A percentile compares a stretch with the other conserved stretches of the same genome.
Evolutionary conservation across 2,888 invertebrate species (phyloP).

Genomic region (Trypoxylon attenuatum): DNA sequence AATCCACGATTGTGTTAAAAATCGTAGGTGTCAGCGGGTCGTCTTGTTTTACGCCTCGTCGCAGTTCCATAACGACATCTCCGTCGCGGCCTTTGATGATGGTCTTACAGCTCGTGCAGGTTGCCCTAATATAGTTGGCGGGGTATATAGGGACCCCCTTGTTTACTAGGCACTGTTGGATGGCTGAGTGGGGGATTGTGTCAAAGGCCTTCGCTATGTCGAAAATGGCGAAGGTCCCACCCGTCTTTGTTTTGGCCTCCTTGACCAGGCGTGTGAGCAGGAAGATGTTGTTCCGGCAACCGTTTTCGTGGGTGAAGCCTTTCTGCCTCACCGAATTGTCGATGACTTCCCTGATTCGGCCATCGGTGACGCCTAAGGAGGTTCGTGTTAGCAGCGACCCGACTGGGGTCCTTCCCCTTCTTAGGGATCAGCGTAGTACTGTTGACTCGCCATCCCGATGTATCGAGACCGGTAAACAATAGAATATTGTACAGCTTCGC

Average conservation of each 20-base stretch:
- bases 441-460: too few species aligned
- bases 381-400: too few species aligned
- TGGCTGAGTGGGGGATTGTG: too few species aligned
- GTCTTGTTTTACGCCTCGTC: slow-evolving; percentile 74
- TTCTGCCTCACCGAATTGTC: not conserved
- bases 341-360: too few species aligned
- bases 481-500: too few species aligned
- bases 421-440: too few species aligned
- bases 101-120: not conserved
- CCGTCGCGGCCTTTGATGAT: slow-evolving; percentile 31
- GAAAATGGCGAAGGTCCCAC: not conserved
- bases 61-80: slow-evolving; percentile 1
- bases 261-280: not conserved
- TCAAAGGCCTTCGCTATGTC: not conserved
- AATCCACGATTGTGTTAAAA: slow-evolving; percentile 15
- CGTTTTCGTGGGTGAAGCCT: not conserved
- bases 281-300: not conserved
- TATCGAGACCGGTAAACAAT: too few species aligned
- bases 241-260: not conserved
- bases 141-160: too few species aligned
- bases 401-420: too few species aligned
- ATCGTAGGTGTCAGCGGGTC: slow-evolving; percentile 65
- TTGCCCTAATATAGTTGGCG: not conserved
- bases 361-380: too few species aligned
- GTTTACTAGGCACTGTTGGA: too few species aligned